Evolutionary conservation across 1,140 invertebrate species (phyloP).

Genomic region (Leptonema lineaticorne): DNA sequence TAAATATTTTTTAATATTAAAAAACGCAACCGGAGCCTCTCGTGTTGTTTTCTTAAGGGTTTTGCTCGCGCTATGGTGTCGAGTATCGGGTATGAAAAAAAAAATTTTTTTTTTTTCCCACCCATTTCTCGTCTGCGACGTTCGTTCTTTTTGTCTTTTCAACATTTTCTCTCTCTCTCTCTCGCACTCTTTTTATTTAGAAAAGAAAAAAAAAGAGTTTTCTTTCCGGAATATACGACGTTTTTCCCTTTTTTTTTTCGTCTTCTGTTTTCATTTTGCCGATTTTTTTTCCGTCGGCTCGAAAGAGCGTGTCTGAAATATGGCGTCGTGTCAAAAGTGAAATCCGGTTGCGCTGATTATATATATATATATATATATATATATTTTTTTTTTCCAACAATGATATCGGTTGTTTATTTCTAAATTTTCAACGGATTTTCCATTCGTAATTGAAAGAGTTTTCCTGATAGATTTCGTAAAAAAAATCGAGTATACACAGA

Average conservation of each 20-base stretch:
- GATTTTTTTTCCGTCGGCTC: neutral
- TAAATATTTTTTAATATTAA: conserved; percentile 3
- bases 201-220: too few relatives aligned
- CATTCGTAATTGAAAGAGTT: neutral
- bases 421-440: neutral
- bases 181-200: too few relatives aligned
- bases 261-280: neutral
- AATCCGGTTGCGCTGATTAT: neutral
- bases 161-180: too few relatives aligned
- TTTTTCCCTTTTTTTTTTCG: neutral
- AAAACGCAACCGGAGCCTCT: neutral
- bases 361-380: neutral
- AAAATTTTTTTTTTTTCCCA: too few relatives aligned
- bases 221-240: neutral
- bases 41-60: neutral
- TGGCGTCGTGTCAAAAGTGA: neutral
- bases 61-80: too few relatives aligned
- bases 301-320: neutral
- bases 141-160: too few relatives aligned
- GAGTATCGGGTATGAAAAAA: neutral
- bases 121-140: too few relatives aligned
- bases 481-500: too few relatives aligned
- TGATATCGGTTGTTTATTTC: neutral
- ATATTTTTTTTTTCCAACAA: neutral
- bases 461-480: neutral